These are phyloP conservation scores for Thyatira batis DNA, from an alignment of 2,888 invertebrate species.

Conservation along the genomic window DNA sequence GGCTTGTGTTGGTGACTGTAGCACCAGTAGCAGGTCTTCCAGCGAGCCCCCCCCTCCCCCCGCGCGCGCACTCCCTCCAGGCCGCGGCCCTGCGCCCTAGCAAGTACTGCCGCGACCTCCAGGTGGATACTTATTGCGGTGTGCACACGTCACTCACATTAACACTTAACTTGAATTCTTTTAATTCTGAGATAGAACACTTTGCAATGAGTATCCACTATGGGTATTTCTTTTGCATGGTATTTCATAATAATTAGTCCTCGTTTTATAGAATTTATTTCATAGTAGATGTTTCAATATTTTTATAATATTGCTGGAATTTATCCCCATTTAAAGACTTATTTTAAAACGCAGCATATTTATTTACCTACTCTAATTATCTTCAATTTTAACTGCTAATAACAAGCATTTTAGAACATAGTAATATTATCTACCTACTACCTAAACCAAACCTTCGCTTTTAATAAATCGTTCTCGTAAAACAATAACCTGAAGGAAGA, in stretches of 20 bases:
- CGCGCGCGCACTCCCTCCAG: constrained; percentile 16
- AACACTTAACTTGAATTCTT: constrained; percentile 13
- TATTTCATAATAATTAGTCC: not conserved
- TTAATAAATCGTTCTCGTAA: no score
- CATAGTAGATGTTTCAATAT: not conserved
- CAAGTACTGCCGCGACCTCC: constrained; percentile 22
- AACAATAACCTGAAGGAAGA: no score
- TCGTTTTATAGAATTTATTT: not conserved
- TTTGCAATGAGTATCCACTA: constrained; percentile 37
- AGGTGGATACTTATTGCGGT: constrained; percentile 64
- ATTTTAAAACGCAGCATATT: no score
- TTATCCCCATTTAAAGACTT: no score
- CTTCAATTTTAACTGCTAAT: no score
- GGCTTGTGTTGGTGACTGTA: no score
- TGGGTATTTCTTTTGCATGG: constrained; percentile 27
- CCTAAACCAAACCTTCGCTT: no score
- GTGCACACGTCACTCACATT: constrained; percentile 39
- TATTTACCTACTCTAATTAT: no score
- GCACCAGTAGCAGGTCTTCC: constrained; percentile 9
- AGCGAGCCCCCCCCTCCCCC: constrained; percentile 14
- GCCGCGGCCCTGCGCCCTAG: constrained; percentile 20
- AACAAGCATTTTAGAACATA: no score
- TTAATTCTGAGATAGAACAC: constrained; percentile 20
- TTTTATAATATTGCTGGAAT: no score
- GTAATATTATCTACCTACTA: no score